Conservation (phyloP, 2,797 vertebrate genomes). For the Cossypha dichroa region DNA sequence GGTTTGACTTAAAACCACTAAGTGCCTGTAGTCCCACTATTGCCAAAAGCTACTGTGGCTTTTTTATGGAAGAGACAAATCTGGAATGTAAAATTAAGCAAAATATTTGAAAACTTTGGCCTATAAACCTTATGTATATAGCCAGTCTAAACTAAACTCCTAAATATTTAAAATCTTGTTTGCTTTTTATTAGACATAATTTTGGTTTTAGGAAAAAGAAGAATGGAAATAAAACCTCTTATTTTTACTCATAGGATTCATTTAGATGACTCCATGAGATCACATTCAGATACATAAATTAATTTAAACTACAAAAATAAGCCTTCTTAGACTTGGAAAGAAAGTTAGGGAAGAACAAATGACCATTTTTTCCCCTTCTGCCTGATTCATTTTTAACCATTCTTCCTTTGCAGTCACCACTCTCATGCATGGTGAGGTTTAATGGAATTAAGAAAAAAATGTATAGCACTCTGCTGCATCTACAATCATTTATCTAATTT, state of each 20-base stretch:
- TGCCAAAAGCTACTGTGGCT: neutral
- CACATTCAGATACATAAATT: neutral
- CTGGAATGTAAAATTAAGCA: slow-evolving; percentile 1
- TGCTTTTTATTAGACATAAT: slow-evolving; percentile 40
- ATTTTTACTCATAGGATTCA: slow-evolving; percentile 2
- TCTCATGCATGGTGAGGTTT: neutral
- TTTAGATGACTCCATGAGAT: neutral
- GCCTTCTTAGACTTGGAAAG: neutral
- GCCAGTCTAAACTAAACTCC: neutral
- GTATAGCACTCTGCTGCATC: neutral
- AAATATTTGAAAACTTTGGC: slow-evolving; percentile 13
- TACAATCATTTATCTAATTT: neutral
- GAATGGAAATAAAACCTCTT: slow-evolving; percentile 10
- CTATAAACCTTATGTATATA: neutral
- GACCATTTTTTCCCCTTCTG: neutral
- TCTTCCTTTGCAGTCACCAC: neutral
- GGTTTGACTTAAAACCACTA: neutral
- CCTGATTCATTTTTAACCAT: neutral
- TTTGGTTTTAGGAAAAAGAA: neutral
- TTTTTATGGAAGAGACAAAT: slow-evolving; percentile 8
- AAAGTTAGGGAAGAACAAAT: neutral
- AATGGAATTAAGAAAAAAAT: neutral
- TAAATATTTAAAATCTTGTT: slow-evolving; percentile 63
- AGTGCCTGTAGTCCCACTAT: neutral
- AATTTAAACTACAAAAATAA: neutral